phyloP scores from a whole-genome alignment of 2,888 invertebrate genomes.

The Ctenicera cuprea region DNA sequence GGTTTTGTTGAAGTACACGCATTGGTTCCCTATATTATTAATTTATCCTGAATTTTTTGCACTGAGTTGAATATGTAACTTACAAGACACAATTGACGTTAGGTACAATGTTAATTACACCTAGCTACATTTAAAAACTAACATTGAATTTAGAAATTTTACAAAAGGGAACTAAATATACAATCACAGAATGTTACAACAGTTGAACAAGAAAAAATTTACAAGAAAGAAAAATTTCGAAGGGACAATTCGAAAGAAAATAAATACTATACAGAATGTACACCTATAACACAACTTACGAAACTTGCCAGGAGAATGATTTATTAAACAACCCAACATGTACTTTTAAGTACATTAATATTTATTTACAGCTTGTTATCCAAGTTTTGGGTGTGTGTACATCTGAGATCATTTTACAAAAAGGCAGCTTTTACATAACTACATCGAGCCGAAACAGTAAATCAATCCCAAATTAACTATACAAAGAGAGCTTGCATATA shows the following conservation, averaged over 20 bases:
- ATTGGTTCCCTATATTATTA: conserved; percentile 53
- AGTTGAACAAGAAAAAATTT: conserved; percentile 54
- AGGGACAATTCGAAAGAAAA: conserved; percentile 66
- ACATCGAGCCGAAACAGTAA: conserved; percentile 51
- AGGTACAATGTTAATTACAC: conserved; percentile 65
- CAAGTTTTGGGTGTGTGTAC: conserved; percentile 62
- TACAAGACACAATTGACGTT: conserved; percentile 68
- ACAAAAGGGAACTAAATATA: conserved; percentile 64
- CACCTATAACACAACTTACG: conserved; percentile 63
- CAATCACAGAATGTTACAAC: conserved; percentile 70
- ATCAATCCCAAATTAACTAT: conserved; percentile 49
- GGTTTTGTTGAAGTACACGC: conserved; percentile 56
- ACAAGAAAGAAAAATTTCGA: conserved; percentile 55
- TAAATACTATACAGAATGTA: conserved; percentile 72
- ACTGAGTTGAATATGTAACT: conserved; percentile 53
- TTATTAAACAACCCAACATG: conserved; percentile 55
- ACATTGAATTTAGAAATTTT: conserved; percentile 64
- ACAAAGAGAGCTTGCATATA: conserved; percentile 66
- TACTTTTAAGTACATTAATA: conserved; percentile 56
- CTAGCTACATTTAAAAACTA: conserved; percentile 59
- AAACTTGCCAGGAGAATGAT: conserved; percentile 60
- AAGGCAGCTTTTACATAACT: conserved; percentile 49
- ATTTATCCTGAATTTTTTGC: conserved; percentile 59
- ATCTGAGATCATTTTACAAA: conserved; percentile 68
- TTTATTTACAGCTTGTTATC: conserved; percentile 53